A percentile compares a stretch with the other conserved stretches of the same genome.
phyloP scores from a whole-genome alignment of 2,888 invertebrate genomes.

The Pharmacophagus antenor region DNA sequence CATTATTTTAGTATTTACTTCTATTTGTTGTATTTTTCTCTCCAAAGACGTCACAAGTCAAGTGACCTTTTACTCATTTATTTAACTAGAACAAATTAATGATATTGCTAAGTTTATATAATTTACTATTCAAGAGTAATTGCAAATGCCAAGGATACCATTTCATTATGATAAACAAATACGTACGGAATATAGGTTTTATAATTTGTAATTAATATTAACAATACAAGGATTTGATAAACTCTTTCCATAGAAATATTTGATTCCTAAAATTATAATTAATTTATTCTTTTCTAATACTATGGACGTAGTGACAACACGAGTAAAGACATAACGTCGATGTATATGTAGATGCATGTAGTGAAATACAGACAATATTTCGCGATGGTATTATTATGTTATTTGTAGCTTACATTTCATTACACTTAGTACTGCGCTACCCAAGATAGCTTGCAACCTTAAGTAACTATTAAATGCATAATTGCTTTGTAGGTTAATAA shows the following conservation, averaged over 20 bases:
- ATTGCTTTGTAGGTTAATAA: conserved; percentile 54
- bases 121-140: no score
- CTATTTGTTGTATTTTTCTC: no score
- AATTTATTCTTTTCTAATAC: background rate
- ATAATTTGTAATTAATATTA: background rate
- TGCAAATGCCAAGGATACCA: no score
- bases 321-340: conserved; percentile 40
- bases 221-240: background rate
- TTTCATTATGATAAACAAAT: no score
- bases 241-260: background rate
- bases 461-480: conserved; percentile 31
- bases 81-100: background rate
- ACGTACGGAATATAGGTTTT: no score
- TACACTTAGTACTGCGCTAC: background rate
- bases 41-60: no score
- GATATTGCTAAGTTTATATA: background rate
- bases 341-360: conserved; percentile 48
- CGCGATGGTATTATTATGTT: conserved; percentile 27
- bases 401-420: background rate
- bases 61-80: background rate
- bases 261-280: background rate
- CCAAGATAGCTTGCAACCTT: conserved; percentile 3
- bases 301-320: conserved; percentile 15
- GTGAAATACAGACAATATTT: conserved; percentile 34
- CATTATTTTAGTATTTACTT: background rate